Conservation (phyloP, 2,888 invertebrate genomes). For the Apamea crenata region DNA sequence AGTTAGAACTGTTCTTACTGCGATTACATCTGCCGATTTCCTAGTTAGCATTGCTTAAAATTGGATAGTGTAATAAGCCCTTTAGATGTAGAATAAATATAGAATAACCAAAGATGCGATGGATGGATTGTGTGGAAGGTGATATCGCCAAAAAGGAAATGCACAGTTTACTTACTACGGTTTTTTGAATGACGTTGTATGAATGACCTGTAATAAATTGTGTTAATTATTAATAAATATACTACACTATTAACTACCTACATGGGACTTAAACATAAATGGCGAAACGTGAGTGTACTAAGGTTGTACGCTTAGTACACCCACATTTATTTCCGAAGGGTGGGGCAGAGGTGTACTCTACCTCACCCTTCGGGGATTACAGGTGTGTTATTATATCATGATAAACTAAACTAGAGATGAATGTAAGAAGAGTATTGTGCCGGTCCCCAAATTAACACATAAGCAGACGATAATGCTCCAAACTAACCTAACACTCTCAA, state of each 20-base stretch:
- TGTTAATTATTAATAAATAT: background rate
- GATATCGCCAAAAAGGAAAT: background rate
- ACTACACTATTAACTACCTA: background rate
- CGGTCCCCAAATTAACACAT: background rate
- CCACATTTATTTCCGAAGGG: background rate
- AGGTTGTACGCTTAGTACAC: background rate
- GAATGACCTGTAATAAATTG: background rate
- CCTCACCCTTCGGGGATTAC: background rate
- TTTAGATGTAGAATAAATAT: no score
- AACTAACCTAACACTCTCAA: conserved; percentile 18
- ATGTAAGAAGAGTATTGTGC: background rate
- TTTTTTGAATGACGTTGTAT: background rate
- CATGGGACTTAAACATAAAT: background rate
- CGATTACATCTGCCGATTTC: no score
- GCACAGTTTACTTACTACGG: background rate
- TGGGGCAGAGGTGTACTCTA: background rate
- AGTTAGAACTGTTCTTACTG: no score
- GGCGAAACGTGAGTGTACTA: background rate
- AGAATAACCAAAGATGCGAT: background rate
- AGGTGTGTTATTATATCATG: background rate
- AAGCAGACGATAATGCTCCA: background rate
- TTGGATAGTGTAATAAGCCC: no score
- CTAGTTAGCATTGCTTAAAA: no score
- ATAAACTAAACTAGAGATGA: background rate
- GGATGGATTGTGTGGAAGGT: background rate